Conservation (phyloP, 2,113 vertebrate species). For the Willisornis vidua region DNA sequence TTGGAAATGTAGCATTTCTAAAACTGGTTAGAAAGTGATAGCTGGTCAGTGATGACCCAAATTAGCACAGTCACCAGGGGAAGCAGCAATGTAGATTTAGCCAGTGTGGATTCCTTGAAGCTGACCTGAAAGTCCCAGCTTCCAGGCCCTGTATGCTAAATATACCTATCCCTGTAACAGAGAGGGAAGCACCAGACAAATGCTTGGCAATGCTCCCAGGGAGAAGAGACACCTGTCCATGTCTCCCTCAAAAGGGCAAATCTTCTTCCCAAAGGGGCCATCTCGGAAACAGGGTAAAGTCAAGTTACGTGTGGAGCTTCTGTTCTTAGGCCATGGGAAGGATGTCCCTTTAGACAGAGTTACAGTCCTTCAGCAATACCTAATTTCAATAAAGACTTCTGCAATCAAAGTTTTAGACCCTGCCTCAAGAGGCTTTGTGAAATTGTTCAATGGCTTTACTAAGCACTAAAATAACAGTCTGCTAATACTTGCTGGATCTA, state of each 20-base stretch:
- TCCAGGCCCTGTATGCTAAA: neutral
- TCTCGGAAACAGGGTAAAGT: rapidly evolving
- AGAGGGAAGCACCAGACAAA: neutral
- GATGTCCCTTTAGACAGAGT: neutral
- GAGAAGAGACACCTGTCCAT: neutral
- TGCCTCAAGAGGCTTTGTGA: neutral
- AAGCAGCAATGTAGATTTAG: neutral
- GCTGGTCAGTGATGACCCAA: neutral
- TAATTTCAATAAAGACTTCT: neutral
- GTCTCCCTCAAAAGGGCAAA: neutral
- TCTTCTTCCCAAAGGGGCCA: neutral
- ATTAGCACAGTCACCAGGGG: neutral
- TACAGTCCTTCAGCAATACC: neutral
- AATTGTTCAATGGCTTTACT: neutral
- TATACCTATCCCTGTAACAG: neutral
- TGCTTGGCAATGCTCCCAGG: neutral
- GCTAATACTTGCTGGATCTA: neutral
- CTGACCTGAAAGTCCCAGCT: neutral
- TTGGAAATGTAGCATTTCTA: neutral
- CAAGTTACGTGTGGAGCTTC: neutral
- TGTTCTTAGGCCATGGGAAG: neutral
- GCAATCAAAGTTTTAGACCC: neutral
- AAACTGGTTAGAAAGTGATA: neutral
- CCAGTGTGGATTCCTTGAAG: neutral
- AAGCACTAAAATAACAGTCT: neutral